phyloP scores from a whole-genome alignment of 2,888 invertebrate species.

The Sinohyriopsis cumingii region DNA sequence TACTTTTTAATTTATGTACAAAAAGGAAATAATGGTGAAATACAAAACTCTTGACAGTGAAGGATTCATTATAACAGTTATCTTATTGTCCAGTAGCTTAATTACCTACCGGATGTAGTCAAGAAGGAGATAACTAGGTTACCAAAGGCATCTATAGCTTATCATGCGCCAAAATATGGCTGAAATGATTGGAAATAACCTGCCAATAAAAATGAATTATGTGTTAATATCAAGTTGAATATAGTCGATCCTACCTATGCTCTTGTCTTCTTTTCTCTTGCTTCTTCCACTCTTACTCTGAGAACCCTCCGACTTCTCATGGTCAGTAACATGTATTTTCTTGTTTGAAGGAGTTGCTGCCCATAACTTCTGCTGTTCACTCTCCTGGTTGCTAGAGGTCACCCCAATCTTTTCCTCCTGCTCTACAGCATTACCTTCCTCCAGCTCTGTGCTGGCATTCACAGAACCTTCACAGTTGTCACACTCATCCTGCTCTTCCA shows the following conservation, averaged over 20 bases:
- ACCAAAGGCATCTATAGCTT: too few relatives aligned
- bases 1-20: too few relatives aligned
- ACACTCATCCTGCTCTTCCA: conserved; percentile 4
- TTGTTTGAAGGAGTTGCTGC: conserved; percentile 7
- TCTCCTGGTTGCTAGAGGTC: conserved; percentile 10
- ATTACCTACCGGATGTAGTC: too few relatives aligned
- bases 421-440: conserved; percentile 32
- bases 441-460: conserved; percentile 41
- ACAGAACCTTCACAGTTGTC: conserved; percentile 29
- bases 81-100: too few relatives aligned
- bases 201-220: too few relatives aligned
- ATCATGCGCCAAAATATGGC: too few relatives aligned
- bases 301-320: conserved; percentile 29
- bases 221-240: conserved; percentile 1
- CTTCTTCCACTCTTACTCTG: conserved; percentile 41
- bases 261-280: conserved; percentile 65
- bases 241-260: conserved; percentile 52
- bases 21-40: too few relatives aligned
- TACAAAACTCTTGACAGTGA: too few relatives aligned
- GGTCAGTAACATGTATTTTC: conserved; percentile 17
- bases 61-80: too few relatives aligned
- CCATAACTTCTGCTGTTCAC: conserved; percentile 8
- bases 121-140: too few relatives aligned
- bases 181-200: too few relatives aligned
- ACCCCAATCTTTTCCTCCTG: conserved; percentile 19